These are phyloP conservation scores for Notarius quadriscutis DNA, from an alignment of 2,113 vertebrate genomes.

Conservation along the genomic window DNA sequence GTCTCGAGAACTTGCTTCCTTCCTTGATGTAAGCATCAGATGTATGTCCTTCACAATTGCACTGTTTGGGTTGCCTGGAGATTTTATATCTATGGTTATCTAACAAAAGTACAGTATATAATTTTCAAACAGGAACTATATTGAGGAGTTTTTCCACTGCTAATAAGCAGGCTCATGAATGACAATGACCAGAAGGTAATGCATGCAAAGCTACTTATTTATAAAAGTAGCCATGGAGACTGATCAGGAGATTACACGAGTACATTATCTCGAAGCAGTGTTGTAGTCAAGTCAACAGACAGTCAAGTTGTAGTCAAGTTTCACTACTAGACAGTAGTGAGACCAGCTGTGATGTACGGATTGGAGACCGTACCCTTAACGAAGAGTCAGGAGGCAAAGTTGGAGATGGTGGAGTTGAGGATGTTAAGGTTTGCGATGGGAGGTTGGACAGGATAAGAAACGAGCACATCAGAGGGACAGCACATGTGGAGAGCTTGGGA, in stretches of 20 bases:
- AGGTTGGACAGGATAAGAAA: too few relatives aligned
- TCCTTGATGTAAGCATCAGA: slow-evolving; percentile 37
- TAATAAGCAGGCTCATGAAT: neutral
- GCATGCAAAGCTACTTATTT: neutral
- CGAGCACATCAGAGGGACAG: too few relatives aligned
- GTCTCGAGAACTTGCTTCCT: slow-evolving; percentile 52
- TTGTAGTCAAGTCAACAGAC: too few relatives aligned
- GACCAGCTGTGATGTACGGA: too few relatives aligned
- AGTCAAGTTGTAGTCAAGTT: too few relatives aligned
- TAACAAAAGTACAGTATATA: neutral
- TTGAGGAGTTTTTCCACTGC: neutral
- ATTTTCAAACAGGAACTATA: slow-evolving; percentile 24
- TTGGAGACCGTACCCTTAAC: too few relatives aligned
- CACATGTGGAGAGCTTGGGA: too few relatives aligned
- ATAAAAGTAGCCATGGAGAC: neutral
- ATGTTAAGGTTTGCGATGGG: too few relatives aligned
- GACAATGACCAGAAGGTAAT: neutral
- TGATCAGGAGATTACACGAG: neutral
- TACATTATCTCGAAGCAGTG: neutral
- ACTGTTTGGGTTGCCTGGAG: neutral
- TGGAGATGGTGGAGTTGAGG: too few relatives aligned
- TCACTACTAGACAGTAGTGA: too few relatives aligned
- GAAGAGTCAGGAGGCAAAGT: too few relatives aligned
- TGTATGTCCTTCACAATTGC: neutral
- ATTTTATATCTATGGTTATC: neutral